Conservation (phyloP, 2,113 vertebrate genomes). For the Glaucomys volans region DNA sequence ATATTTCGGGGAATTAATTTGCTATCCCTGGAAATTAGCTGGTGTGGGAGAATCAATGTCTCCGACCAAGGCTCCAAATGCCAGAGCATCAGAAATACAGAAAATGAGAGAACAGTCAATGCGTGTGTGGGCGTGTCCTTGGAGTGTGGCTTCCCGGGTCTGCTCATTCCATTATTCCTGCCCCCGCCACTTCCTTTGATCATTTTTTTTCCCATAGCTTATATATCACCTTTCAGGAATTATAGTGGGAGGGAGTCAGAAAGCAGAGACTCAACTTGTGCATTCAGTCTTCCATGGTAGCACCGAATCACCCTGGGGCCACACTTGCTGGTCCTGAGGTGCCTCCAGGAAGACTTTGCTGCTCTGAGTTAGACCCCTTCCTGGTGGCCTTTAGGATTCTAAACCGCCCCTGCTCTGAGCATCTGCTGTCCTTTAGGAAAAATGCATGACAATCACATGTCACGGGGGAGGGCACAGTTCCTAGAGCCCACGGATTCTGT, state of each 20-base stretch:
- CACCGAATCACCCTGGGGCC: background rate
- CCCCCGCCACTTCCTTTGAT: background rate
- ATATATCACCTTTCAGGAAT: background rate
- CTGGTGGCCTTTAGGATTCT: fast-evolving
- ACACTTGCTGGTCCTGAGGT: fast-evolving
- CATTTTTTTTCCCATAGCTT: background rate
- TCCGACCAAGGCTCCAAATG: background rate
- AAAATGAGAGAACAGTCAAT: background rate
- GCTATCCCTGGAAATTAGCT: background rate
- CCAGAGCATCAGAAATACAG: background rate
- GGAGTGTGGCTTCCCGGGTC: too few species aligned
- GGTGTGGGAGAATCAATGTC: background rate
- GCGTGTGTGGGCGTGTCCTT: too few species aligned
- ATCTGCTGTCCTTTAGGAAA: background rate
- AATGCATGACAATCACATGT: background rate
- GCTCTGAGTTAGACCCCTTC: too few species aligned
- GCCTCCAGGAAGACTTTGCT: too few species aligned
- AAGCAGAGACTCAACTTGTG: background rate
- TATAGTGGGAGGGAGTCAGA: background rate
- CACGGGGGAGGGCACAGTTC: fast-evolving
- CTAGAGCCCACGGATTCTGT: background rate
- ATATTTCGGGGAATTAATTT: background rate
- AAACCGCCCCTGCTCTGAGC: background rate
- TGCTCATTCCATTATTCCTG: background rate
- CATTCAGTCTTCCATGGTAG: fast-evolving